Evolutionary conservation across 2,113 vertebrate species (phyloP), one percentile per base, ranked within the genome.

Genomic region (Sylvia atricapilla): DNA sequence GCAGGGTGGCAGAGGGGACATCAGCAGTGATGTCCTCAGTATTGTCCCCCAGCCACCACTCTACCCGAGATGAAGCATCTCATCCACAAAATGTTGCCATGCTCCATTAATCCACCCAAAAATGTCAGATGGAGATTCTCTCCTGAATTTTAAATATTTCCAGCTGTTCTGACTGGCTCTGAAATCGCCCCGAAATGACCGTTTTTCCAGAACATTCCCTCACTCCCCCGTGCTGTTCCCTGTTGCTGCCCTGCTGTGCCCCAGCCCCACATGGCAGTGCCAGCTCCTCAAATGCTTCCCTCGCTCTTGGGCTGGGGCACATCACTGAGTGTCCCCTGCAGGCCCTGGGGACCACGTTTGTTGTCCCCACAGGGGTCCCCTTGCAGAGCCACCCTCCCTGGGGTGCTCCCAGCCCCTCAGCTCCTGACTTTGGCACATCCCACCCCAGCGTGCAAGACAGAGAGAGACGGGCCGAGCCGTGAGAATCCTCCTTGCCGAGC

Each of bases 101-200:
- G 91, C 92, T 90, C 92, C 90, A 59, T 86, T 96, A 95, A 95
- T 78, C 83, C 95, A 92, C 89, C 68, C 90, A 8, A 83, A 94
- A 91, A 89, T 56, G 33, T 93, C 93, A 85, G 75, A 87, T 88
- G 87, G 84, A 94, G 88, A 33, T 31, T 55, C 79, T 94, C 74
- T 30, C 77, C 46, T 87, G 91, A 82, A 93, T 95, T 79, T 77
- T 78, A 94, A 87, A 46, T 55, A 66, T 77, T 73, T 75, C 41
- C 62, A 72, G 89, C 60, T 3, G 0, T 68, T 43, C 77, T 23
- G 43, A 35, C 67, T 47, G 11, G 49, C 74, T 69, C 72, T 5
- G 70, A 85, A 37, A 53, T 7, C 33, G 17, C 44, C 81, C 58
- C 0, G 1, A 60, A 56, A 2, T 64, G 70, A 68, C 69, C 58